Conservation (phyloP, 2,113 vertebrate species). For the Varanus komodoensis region DNA sequence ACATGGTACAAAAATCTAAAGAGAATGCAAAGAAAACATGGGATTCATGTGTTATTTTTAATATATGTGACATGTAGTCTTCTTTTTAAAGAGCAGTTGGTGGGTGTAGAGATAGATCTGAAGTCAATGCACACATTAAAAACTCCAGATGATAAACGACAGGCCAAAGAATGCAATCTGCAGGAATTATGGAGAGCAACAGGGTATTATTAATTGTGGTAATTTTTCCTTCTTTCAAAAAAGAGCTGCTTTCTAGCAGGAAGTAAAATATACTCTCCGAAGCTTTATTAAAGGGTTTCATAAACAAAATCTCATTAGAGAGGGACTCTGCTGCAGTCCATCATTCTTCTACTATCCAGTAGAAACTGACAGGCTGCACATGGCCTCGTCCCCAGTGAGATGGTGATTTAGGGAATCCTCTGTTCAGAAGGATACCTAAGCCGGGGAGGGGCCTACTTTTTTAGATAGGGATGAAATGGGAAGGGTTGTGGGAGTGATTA, state of each 20-base stretch:
- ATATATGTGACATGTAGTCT: conserved; percentile 65
- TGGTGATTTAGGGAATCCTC: conserved; percentile 10
- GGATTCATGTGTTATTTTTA: conserved; percentile 74
- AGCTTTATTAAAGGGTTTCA: conserved; percentile 71
- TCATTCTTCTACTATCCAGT: conserved; percentile 55
- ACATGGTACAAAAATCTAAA: conserved; percentile 51
- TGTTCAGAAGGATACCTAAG: conserved; percentile 3
- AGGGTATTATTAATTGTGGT: conserved; percentile 65
- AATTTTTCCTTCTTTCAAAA: conserved; percentile 63
- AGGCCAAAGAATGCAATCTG: conserved; percentile 63
- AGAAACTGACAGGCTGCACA: conserved; percentile 56
- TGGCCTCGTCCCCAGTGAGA: conserved; percentile 52
- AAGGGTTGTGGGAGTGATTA: background rate
- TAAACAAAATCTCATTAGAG: conserved; percentile 68
- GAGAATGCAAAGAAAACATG: conserved; percentile 68
- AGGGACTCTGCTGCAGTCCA: conserved; percentile 60
- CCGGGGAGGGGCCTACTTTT: background rate
- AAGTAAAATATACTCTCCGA: conserved; percentile 67
- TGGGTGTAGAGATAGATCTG: conserved; percentile 53
- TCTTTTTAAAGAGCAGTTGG: conserved; percentile 59
- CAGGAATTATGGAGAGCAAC: conserved; percentile 58
- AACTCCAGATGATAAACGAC: conserved; percentile 68
- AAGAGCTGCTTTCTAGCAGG: conserved; percentile 63
- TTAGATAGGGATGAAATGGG: background rate
- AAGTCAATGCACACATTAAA: conserved; percentile 53